Conservation (phyloP, 1,140 invertebrate species). For the Drosophila watanabei region DNA sequence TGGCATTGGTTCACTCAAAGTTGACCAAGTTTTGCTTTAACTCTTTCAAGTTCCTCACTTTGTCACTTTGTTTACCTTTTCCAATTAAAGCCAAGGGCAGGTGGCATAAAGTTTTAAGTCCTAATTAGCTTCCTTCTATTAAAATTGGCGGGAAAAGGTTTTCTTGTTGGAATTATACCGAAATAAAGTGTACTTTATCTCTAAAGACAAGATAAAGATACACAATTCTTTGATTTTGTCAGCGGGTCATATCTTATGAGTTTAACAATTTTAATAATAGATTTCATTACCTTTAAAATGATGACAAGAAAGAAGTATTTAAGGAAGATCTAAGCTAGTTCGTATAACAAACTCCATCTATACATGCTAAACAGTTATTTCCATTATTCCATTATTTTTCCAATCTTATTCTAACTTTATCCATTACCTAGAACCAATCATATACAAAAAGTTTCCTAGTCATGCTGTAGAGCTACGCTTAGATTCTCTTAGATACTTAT, state of each 20-base stretch:
- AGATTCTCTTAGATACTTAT: conserved; percentile 6
- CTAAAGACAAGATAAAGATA: too few species aligned
- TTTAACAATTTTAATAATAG: too few species aligned
- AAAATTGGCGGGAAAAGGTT: background rate
- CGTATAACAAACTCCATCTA: background rate
- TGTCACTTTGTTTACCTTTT: conserved; percentile 19
- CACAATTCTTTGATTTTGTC: too few species aligned
- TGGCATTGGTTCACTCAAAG: conserved; percentile 20
- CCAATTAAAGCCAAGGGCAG: conserved; percentile 50
- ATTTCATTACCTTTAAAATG: background rate
- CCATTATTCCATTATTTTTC: background rate
- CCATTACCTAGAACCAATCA: conserved; percentile 21
- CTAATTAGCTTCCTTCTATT: conserved; percentile 33
- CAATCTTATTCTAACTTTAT: conserved; percentile 22
- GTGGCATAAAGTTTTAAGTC: conserved; percentile 25
- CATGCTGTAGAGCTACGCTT: background rate
- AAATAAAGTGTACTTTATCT: background rate
- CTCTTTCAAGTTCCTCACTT: conserved; percentile 27
- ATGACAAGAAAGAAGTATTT: background rate
- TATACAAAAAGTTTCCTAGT: conserved; percentile 18
- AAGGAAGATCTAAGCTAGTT: background rate
- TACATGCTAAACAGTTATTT: background rate
- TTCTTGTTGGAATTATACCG: background rate
- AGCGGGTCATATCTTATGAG: too few species aligned
- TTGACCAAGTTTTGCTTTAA: conserved; percentile 34